Evolutionary conservation across 2,888 invertebrate genomes (phyloP), one percentile per base, ranked within the genome.

Genomic region (Phragmatobia fuliginosa): DNA sequence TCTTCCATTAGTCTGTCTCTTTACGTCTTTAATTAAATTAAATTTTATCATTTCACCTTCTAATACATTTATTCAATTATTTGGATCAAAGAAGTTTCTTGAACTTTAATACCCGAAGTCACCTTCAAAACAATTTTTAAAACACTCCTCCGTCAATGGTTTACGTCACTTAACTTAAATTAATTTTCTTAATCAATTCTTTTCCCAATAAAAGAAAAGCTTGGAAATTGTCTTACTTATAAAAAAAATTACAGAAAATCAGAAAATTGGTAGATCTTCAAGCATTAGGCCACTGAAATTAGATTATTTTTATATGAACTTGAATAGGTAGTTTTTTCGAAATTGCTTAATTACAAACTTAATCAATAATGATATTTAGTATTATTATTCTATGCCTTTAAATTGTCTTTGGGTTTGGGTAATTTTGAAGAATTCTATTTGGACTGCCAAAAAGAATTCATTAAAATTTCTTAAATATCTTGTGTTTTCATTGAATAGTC

Each of bases 171-270:
- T 66, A 72, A 68, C 77, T 72, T 66, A 67, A 70, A 77, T 81
- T 82, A 76, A 82, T 85, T 81, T 81, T 73, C 72, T 71, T 79
- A 79, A 83, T 82, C 79, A 74, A 79, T 83, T 83, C 85, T 83
- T 85, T 81, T 67, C 76, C 72, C 72, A 84, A 84, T 84, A 77
- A 78, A 71, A 72, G 70, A 77, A 78, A 71, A 72, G 70, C 76
- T 75, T n/a, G n/a, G n/a, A n/a, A n/a, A n/a, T n/a, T n/a, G n/a
- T n/a, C n/a, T n/a, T n/a, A n/a, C n/a, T n/a, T n/a, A n/a, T n/a
- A n/a, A n/a, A n/a, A n/a, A 49, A 49, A 49, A 0, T 11, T 1
- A 73, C 63, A 73, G 75, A 74, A 77, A 75, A 75, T 76, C 70
- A 71, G 71, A 65, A 72, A 63, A 66, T 62, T 49, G 38, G 67